phyloP scores from a whole-genome alignment of 35 echinoderm and acorn worm species.

The Apostichopus japonicus region DNA sequence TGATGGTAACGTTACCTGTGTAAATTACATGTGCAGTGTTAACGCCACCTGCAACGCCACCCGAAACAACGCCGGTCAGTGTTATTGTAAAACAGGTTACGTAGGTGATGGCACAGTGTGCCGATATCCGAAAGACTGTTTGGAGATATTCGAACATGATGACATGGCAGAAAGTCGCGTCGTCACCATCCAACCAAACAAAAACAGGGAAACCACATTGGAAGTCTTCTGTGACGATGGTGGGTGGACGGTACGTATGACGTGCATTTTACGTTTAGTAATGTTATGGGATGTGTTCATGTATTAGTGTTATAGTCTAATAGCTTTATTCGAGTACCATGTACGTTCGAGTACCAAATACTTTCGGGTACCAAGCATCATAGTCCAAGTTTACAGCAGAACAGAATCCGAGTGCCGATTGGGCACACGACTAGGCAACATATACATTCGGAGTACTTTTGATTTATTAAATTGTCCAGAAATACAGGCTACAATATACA shows the following conservation, averaged over 20 bases:
- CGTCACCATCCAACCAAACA: neutral
- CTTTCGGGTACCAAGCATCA: too few species aligned
- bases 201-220: neutral
- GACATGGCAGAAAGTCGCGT: neutral
- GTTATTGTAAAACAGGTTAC: neutral
- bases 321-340: too few species aligned
- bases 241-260: neutral
- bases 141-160: neutral
- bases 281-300: too few species aligned
- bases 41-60: neutral
- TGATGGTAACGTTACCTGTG: neutral
- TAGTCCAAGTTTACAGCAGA: too few species aligned
- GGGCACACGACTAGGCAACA: too few species aligned
- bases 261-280: too few species aligned
- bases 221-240: neutral
- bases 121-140: neutral
- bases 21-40: neutral
- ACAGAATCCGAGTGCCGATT: too few species aligned
- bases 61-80: neutral
- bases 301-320: too few species aligned
- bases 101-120: neutral
- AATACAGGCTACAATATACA: too few species aligned
- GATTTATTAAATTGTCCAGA: too few species aligned
- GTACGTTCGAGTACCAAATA: too few species aligned
- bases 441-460: too few species aligned